Base-by-base conservation (phyloP, 2,113 vertebrate species). In the Semnornis frantzii region DNA sequence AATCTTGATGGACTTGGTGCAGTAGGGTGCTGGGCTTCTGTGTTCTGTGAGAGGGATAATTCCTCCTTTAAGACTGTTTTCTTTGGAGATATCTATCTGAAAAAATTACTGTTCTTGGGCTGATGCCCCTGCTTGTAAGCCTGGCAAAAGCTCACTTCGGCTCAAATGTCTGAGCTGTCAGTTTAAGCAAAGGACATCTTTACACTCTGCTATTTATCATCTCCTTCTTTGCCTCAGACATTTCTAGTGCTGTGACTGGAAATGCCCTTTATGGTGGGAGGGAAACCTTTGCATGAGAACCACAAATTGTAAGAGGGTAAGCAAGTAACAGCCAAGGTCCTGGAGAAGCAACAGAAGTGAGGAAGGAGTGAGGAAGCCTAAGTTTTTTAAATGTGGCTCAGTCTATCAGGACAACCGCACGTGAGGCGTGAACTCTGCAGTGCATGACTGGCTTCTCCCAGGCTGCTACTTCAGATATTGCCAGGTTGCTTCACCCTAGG, bases 121-220 rank as follows among this genome's bases (percentile, higher is more conserved):
- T 80, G 79, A 77, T 77, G 71, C 15, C 24, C 37, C 63, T 85
- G 60, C 34, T 42, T 90, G 37, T 68, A 96, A 85, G 83, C 17
- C 28, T 74, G 46, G 60, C 72, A 94, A 69, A 93, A 77, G 71
- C 28, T 52, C 48, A 37, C 16, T 70, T 73, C 46, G 87, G 34
- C 68, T 95, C 71, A 87, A 66, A 64, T 93, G 85, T 85, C 87
- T 78, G 60, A 68, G 68, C 33, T 91, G 71, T 54, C 57, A 63
- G 72, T 89, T 87, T 60, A 85, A 87, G 65, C 16, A 74, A 93
- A 92, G 48, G 33, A 18, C 76, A 57, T 48, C 42, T 87, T 94
- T 85, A 31, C 25, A 33, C 62, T 85, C 64, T 62, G 9, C 48
- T 72, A 11, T 82, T 87, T 93, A 58, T 72, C 82, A 17, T n/a